phyloP scores from a whole-genome alignment of 2,888 invertebrate genomes.

The Formica aserva region DNA sequence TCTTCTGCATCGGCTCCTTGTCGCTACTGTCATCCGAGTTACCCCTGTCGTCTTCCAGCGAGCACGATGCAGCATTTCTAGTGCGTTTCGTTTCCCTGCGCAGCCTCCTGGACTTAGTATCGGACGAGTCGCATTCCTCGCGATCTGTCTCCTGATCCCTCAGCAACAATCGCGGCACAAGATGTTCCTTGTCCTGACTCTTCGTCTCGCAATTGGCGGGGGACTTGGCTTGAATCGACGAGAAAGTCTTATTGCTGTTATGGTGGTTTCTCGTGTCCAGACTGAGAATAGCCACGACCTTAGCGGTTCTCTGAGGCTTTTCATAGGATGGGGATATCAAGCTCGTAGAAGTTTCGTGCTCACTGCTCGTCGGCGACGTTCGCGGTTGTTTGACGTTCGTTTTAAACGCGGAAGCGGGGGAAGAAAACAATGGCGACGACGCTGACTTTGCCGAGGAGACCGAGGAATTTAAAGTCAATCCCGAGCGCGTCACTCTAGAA shows the following conservation, averaged over 20 bases:
- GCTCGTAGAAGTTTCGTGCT: slow-evolving; percentile 38
- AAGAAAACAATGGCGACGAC: neutral
- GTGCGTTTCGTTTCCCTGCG: slow-evolving; percentile 32
- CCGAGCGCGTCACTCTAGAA: slow-evolving; percentile 69
- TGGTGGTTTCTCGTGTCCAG: slow-evolving; percentile 76
- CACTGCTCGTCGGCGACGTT: slow-evolving; percentile 21
- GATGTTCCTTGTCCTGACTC: slow-evolving; percentile 1
- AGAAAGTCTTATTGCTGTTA: slow-evolving; percentile 44
- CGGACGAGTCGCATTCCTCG: slow-evolving; percentile 16
- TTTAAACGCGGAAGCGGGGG: slow-evolving; percentile 7
- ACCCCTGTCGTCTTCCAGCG: slow-evolving; percentile 60
- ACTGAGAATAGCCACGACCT: slow-evolving; percentile 82
- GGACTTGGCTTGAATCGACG: slow-evolving; percentile 53
- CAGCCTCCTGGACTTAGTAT: slow-evolving; percentile 29
- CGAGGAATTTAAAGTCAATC: slow-evolving; percentile 52
- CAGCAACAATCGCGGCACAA: neutral
- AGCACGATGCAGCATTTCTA: slow-evolving; percentile 40
- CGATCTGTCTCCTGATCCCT: neutral
- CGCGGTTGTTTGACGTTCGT: slow-evolving; percentile 23
- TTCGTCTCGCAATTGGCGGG: slow-evolving; percentile 62
- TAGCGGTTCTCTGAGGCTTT: slow-evolving; percentile 83
- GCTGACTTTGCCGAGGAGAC: slow-evolving; percentile 40
- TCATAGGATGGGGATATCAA: slow-evolving; percentile 62
- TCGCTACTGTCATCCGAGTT: slow-evolving; percentile 71
- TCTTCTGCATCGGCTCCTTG: slow-evolving; percentile 72